phyloP scores from a whole-genome alignment of 2,797 vertebrate genomes.

The Fundulus diaphanus region DNA sequence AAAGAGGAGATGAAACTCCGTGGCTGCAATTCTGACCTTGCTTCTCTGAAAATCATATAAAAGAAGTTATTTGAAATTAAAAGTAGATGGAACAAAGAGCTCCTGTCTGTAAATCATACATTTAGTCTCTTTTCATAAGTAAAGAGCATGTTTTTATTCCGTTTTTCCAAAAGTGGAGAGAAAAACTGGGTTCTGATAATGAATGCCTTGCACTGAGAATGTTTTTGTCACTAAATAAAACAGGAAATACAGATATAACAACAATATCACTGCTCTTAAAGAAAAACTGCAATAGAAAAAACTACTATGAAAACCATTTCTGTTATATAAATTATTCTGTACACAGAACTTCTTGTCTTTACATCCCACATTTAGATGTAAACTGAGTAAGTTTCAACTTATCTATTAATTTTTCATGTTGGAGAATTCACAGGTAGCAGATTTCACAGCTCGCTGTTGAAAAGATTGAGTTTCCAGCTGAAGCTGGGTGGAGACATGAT shows the following conservation, averaged over 20 bases:
- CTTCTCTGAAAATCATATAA: slow-evolving; percentile 53
- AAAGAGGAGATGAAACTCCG: slow-evolving; percentile 61
- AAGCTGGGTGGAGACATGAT: slow-evolving; percentile 65
- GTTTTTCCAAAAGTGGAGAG: not conserved
- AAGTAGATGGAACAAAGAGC: slow-evolving; percentile 34
- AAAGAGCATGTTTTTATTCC: slow-evolving; percentile 11
- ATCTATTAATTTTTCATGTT: slow-evolving; percentile 74
- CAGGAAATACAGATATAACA: not conserved
- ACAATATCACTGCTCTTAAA: not conserved
- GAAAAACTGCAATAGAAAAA: not conserved
- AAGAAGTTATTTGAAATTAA: slow-evolving; percentile 50
- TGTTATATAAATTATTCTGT: slow-evolving; percentile 10
- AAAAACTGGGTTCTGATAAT: too few relatives aligned
- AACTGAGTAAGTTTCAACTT: slow-evolving; percentile 55
- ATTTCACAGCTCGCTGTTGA: slow-evolving; percentile 75
- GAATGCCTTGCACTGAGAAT: not conserved
- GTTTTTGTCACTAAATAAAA: slow-evolving; percentile 7
- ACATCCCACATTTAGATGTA: slow-evolving; percentile 50
- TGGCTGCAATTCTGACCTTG: slow-evolving; percentile 64
- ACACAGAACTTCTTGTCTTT: slow-evolving; percentile 21
- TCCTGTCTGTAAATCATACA: slow-evolving; percentile 18
- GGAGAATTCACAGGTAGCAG: slow-evolving; percentile 70
- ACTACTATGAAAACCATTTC: not conserved
- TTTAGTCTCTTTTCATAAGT: slow-evolving; percentile 35
- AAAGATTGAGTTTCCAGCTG: slow-evolving; percentile 71